Base-by-base conservation (phyloP, 2,888 invertebrate genomes). In the Axea sp. region DNA sequence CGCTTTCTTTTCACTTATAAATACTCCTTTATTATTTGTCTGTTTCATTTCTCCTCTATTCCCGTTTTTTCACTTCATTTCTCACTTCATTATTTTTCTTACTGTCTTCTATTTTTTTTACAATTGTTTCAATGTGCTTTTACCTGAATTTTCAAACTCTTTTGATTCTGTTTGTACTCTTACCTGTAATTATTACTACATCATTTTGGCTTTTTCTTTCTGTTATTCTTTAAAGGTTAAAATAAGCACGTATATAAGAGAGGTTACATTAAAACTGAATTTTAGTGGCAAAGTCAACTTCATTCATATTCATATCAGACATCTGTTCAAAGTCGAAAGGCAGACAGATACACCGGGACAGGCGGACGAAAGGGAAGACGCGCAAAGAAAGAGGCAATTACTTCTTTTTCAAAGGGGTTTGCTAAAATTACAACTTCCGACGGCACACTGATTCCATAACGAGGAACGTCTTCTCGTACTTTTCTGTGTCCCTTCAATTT, bases 251-350 rank as follows among this genome's bases (percentile, higher is more conserved):
- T 26, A 45, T 41, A 39, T 33, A 43, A 53, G 57, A 64, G 51
- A 22, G 35, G 57, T 43, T 71, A 43, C 71, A 64, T 71, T 71
- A 64, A 64, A 71, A 55, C 64, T 64, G 41, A 71, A 71, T 62
- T 71, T 64, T 30, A 64, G 71, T 71, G 43, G 49, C 49, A 64
- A 71, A 71, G 71, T 71, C 71, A 64, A 71, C 64, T 17, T 71
- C 55, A 71, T 71, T 71, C 71, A 71, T 71, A 71, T 71, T 71
- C 71, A 64, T 64, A 71, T 57, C 57, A 55, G 71, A 57, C 62
- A 64, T 71, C 64, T 49, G 71, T 71, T 49, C 62, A 71, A 57
- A 64, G 71, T 57, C 49, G 47, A 71, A 64, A 49, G 41, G 14
- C 8, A 43, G 51, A 24, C 49, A 26, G 31, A 51, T 51, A 28